These are phyloP conservation scores for Hormaphis cornu DNA, from an alignment of 1,140 invertebrate genomes.

Conservation along the genomic window DNA sequence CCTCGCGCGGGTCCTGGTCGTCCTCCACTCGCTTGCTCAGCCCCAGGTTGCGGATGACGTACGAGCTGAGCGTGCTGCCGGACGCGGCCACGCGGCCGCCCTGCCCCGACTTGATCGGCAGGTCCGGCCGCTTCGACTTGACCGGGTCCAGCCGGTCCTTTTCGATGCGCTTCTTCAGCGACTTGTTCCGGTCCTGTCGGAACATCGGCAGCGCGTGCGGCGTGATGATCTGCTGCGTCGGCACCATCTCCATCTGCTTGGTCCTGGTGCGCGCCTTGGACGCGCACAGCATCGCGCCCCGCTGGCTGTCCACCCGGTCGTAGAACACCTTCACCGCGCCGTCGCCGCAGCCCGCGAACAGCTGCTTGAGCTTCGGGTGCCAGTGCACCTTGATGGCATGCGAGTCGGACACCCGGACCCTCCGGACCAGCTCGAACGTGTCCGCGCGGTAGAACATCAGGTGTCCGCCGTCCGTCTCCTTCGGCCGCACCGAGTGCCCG, in stretches of 20 bases:
- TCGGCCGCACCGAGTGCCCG: constrained; percentile 69
- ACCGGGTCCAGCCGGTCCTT: constrained; percentile 84
- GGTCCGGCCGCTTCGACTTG: constrained; percentile 85
- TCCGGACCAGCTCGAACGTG: constrained; percentile 63
- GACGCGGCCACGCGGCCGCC: constrained; percentile 90
- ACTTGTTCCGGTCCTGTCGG: constrained; percentile 80
- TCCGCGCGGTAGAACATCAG: constrained; percentile 73
- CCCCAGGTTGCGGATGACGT: constrained; percentile 91
- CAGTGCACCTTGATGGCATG: constrained; percentile 83
- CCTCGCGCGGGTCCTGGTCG: constrained; percentile 92
- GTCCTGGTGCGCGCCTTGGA: constrained; percentile 69
- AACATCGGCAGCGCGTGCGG: constrained; percentile 94
- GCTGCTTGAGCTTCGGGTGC: constrained; percentile 96
- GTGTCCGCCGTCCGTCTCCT: constrained; percentile 57
- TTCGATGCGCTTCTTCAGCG: constrained; percentile 82
- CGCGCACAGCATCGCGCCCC: constrained; percentile 86
- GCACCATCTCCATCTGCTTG: constrained; percentile 75
- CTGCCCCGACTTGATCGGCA: constrained; percentile 87
- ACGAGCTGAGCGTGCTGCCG: constrained; percentile 92
- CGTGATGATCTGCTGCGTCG: constrained; percentile 90
- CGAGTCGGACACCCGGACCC: constrained; percentile 65
- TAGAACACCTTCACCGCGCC: constrained; percentile 86
- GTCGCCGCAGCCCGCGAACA: constrained; percentile 86
- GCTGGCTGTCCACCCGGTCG: constrained; percentile 70
- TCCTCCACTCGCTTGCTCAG: constrained; percentile 87